Base-by-base conservation (phyloP, 2,113 vertebrate species). In the Hippocampus mohnikei region DNA sequence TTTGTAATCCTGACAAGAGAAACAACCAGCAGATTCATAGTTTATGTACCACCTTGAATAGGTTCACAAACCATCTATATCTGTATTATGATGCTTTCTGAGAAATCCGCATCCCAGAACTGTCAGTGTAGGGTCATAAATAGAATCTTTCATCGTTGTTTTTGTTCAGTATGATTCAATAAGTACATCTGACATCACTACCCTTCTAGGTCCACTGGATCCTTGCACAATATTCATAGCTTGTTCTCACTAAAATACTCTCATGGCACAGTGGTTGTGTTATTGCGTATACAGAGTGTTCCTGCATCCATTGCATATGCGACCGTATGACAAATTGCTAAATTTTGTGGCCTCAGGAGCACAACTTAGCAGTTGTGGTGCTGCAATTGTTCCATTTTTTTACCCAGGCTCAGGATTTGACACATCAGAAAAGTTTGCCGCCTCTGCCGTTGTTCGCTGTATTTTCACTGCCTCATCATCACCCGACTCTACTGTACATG, bases 131-230 rank as follows among this genome's bases (percentile, higher is more conserved):
- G n/a, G 10, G 21, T 55, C n/a, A 55, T 55, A 55, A 41, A 55
- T 66, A 67, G 66, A 71, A 53, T 56, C 42, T n/a, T 60, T 41
- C 61, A 63, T 52, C n/a, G n/a, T n/a, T 73, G 59, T 55, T 74
- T 44, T 15, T 7, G 9, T 41, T 71, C 37, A 42, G 72, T 33
- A 5, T 23, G n/a, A 60, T 65, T 72, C 56, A 73, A 52, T 29
- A 8, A 59, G 27, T 70, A 52, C 69, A 53, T 86, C 67, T 78
- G 60, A 79, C 70, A 71, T 70, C 42, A 64, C 69, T 37, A 23
- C 29, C 23, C n/a, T 29, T 12, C 21, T 41, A 66, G 9, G 25
- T 59, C 65, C 55, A 59, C 52, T 56, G 72, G 58, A 44, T 68
- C 68, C 50, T 40, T 52, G 18, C 41, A 29, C 15, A 10, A 40